These are phyloP conservation scores for Spondyliosoma cantharus DNA, from an alignment of 2,797 vertebrate genomes.

Conservation along the genomic window DNA sequence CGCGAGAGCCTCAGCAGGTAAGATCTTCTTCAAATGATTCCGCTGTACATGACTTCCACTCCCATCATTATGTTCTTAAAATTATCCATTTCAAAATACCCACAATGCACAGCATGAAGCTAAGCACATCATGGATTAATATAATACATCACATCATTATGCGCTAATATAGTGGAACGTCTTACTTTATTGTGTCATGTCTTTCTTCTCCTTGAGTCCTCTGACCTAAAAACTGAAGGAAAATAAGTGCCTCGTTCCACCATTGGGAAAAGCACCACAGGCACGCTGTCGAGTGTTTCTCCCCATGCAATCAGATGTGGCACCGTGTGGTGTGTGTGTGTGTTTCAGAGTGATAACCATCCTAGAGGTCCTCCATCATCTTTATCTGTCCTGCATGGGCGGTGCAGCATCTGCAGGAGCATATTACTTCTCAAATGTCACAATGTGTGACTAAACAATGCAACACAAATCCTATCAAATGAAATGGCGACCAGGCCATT, in stretches of 20 bases:
- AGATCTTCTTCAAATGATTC: conserved; percentile 58
- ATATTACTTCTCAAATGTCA: conserved; percentile 69
- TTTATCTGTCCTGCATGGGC: conserved; percentile 68
- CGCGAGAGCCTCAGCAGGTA: conserved; percentile 93
- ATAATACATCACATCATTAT: conserved; percentile 24
- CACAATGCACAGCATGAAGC: conserved; percentile 20
- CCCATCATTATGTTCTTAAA: conserved; percentile 16
- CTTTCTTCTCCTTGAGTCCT: conserved; percentile 43
- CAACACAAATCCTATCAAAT: conserved; percentile 50
- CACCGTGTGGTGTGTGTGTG: conserved; percentile 17
- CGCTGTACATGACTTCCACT: background rate
- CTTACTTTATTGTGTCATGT: conserved; percentile 28
- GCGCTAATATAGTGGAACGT: conserved; percentile 14
- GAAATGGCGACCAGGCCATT: conserved; percentile 30
- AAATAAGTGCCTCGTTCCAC: conserved; percentile 56
- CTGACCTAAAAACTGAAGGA: conserved; percentile 51
- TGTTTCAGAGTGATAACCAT: conserved; percentile 59
- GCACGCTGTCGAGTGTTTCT: conserved; percentile 45
- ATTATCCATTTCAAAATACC: conserved; percentile 36
- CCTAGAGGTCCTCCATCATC: conserved; percentile 65
- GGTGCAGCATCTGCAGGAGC: conserved; percentile 63
- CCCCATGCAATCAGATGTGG: conserved; percentile 53
- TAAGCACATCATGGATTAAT: conserved; percentile 41
- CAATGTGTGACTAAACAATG: conserved; percentile 62
- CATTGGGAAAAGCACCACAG: conserved; percentile 40